Evolutionary conservation across 2,888 invertebrate genomes (phyloP).

Genomic region (Eumacrocentrus americanus): DNA sequence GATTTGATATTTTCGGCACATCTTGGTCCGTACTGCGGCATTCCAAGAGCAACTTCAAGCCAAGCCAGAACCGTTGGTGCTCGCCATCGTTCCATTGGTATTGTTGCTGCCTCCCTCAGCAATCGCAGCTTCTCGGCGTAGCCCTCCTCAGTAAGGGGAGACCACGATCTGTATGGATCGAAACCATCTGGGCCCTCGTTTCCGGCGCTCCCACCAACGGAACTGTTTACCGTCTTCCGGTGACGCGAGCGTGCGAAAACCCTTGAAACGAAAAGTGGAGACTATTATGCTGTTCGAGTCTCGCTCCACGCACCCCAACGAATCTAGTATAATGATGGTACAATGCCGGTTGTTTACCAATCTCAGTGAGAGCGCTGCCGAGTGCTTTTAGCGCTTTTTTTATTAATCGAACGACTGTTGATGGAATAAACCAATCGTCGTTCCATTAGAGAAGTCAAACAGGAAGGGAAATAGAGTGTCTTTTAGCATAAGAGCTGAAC

Average conservation of each 20-base stretch:
- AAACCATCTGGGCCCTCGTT: constrained; percentile 65
- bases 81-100: constrained; percentile 90
- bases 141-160: constrained; percentile 73
- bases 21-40: constrained; percentile 90
- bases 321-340: constrained; percentile 15
- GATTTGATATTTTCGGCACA: constrained; percentile 95
- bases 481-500: too few species aligned
- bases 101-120: constrained; percentile 80
- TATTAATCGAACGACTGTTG: too few species aligned
- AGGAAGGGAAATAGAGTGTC: too few species aligned
- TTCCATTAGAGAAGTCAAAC: too few species aligned
- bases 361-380: not conserved
- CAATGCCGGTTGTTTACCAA: constrained; percentile 8
- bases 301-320: not conserved
- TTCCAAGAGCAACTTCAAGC: constrained; percentile 91
- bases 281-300: constrained; percentile 3
- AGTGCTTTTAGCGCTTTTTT: constrained; percentile 10
- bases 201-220: constrained; percentile 66
- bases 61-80: constrained; percentile 93
- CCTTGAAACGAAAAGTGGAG: constrained; percentile 53
- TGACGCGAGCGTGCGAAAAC: constrained; percentile 87
- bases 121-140: constrained; percentile 77
- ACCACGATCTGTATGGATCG: constrained; percentile 68
- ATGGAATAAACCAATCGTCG: too few species aligned
- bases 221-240: constrained; percentile 74